These are phyloP conservation scores for Sorex maritimensis DNA, from an alignment of 2,797 vertebrate species.

Conservation along the genomic window DNA sequence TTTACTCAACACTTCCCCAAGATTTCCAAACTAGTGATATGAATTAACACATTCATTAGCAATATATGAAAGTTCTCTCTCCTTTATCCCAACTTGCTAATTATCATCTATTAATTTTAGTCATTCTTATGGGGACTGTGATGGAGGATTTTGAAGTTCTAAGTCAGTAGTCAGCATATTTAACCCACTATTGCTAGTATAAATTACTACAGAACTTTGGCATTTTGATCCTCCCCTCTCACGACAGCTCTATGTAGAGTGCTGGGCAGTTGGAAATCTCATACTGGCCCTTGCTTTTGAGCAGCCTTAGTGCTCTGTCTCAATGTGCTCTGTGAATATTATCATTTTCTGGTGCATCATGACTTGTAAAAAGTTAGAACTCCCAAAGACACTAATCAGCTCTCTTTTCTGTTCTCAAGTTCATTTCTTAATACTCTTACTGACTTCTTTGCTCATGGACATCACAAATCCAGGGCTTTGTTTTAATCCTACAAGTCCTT, in stretches of 20 bases:
- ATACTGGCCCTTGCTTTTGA: not conserved
- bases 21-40: not conserved
- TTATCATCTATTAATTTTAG: not conserved
- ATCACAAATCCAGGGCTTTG: not conserved
- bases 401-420: not conserved
- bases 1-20: not conserved
- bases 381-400: not conserved
- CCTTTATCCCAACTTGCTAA: not conserved
- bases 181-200: no score
- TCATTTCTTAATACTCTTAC: not conserved
- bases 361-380: not conserved
- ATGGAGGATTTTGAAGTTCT: not conserved
- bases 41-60: not conserved
- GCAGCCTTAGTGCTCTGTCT: not conserved
- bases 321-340: not conserved
- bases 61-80: not conserved
- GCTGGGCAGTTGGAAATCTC: not conserved
- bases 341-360: not conserved
- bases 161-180: not conserved
- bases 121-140: not conserved
- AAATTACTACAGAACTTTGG: not conserved
- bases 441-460: not conserved
- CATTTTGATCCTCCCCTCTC: not conserved
- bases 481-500: not conserved
- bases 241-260: not conserved